Percentiles rank a stretch among this genome's conserved stretches.
Evolutionary conservation across 2,888 invertebrate species (phyloP).

Genomic region (Perizoma flavofasciatum): DNA sequence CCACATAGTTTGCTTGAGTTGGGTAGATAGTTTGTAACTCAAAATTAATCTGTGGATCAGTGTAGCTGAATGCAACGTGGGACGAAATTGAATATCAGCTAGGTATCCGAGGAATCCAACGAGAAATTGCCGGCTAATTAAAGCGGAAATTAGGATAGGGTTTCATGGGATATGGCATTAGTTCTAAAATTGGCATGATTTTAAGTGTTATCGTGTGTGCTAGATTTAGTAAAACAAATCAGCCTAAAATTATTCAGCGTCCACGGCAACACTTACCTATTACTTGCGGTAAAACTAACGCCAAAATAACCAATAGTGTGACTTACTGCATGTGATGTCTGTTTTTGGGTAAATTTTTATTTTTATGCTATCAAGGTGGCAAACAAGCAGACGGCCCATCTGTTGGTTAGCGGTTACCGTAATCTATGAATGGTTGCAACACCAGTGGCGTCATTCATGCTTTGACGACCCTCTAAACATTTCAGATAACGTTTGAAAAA

Average conservation of each 20-base stretch:
- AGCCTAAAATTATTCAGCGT: slow-evolving; percentile 21
- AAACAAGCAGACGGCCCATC: no score
- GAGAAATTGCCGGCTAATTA: slow-evolving; percentile 18
- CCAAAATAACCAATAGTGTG: slow-evolving; percentile 7
- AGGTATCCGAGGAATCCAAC: slow-evolving; percentile 9
- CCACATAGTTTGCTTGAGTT: slow-evolving; percentile 13
- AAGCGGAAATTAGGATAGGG: slow-evolving; percentile 1
- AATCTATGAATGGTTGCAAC: no score
- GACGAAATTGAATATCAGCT: slow-evolving; percentile 13
- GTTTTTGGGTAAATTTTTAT: no score
- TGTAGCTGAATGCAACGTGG: slow-evolving; percentile 14
- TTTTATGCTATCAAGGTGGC: no score
- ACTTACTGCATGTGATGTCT: no score
- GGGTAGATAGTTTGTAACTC: slow-evolving; percentile 26
- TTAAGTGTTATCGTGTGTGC: slow-evolving; percentile 16
- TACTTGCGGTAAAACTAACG: slow-evolving; percentile 14
- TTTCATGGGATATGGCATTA: background rate
- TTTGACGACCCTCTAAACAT: no score
- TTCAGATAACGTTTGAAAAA: no score
- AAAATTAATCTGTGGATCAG: slow-evolving; percentile 19
- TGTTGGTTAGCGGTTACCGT: no score
- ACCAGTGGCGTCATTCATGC: no score
- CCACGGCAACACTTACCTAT: slow-evolving; percentile 22
- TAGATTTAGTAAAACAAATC: slow-evolving; percentile 24
- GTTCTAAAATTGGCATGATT: no score